A percentile compares a stretch with the other conserved stretches of the same genome.
Evolutionary conservation across 2,797 vertebrate genomes (phyloP).

Genomic region (Acrossocheilus wenchowensis): DNA sequence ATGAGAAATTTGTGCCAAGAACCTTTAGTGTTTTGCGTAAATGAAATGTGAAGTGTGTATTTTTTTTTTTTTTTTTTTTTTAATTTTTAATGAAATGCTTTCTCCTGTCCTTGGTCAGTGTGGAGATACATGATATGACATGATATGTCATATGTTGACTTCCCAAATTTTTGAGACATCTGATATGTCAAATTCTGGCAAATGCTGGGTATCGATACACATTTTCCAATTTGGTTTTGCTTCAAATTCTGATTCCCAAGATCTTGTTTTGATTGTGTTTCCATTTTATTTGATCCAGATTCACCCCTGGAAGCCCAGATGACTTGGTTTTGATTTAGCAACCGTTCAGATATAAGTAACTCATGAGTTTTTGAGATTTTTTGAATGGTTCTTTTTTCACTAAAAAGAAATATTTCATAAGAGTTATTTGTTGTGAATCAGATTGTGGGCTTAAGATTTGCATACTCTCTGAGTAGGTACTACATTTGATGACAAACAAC

Average conservation of each 20-base stretch:
- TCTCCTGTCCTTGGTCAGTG: not conserved
- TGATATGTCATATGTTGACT: not conserved
- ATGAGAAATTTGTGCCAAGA: constrained; percentile 27
- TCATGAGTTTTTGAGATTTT: not conserved
- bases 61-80: too few relatives aligned
- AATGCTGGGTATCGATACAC: not conserved
- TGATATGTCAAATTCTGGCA: not conserved
- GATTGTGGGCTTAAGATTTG: not conserved
- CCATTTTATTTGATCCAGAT: not conserved
- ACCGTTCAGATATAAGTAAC: not conserved
- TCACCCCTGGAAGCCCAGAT: not conserved
- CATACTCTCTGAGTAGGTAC: not conserved
- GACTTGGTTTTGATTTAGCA: not conserved
- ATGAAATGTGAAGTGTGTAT: not conserved
- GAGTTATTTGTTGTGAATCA: not conserved
- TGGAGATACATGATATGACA: not conserved
- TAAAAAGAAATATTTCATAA: too few relatives aligned
- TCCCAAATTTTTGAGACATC: not conserved
- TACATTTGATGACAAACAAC: not conserved
- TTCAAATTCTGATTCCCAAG: not conserved
- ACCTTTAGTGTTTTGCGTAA: not conserved
- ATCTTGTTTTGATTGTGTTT: not conserved
- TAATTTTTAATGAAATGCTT: not conserved
- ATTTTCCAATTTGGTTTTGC: not conserved
- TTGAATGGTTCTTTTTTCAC: not conserved